These are phyloP conservation scores for Lordiphosa stackelbergi DNA, from an alignment of 1,140 invertebrate species.

Conservation along the genomic window DNA sequence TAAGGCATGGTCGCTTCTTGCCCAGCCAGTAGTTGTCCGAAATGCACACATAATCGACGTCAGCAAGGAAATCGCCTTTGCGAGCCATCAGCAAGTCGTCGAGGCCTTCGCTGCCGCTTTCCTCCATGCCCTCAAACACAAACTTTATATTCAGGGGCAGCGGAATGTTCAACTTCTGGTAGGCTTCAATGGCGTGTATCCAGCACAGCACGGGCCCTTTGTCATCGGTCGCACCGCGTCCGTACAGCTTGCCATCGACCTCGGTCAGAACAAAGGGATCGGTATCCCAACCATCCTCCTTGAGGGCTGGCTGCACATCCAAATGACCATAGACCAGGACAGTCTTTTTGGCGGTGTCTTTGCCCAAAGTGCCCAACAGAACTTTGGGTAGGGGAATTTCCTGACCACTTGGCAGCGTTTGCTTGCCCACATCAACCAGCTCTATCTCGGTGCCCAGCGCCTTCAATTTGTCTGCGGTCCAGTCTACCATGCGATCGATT, in stretches of 20 bases:
- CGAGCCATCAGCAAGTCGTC: conserved; percentile 88
- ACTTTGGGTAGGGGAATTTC: conserved; percentile 91
- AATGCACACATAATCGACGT: conserved; percentile 97
- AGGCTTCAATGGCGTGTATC: conserved; percentile 95
- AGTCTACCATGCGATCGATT: conserved; percentile 83
- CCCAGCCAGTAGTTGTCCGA: conserved; percentile 99
- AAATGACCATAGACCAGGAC: conserved; percentile 97
- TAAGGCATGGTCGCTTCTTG: conserved; percentile 96
- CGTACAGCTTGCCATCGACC: conserved; percentile 93
- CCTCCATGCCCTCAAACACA: conserved; percentile 99
- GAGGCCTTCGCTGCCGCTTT: conserved; percentile 95
- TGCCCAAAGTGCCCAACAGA: conserved; percentile 89
- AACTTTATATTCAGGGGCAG: conserved; percentile 98
- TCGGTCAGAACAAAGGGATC: conserved; percentile 95
- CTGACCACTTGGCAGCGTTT: conserved; percentile 85
- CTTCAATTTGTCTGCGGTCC: conserved; percentile 86
- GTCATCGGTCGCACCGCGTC: conserved; percentile 95
- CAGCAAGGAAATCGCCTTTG: conserved; percentile 88
- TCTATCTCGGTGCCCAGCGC: conserved; percentile 86
- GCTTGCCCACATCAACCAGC: conserved; percentile 88
- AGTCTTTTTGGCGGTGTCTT: conserved; percentile 92
- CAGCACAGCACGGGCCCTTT: conserved; percentile 95
- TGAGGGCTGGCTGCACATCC: conserved; percentile 96
- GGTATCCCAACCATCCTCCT: conserved; percentile 96
- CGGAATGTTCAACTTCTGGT: conserved; percentile 83